phyloP scores from a whole-genome alignment of 1,140 invertebrate species.

The Trissolcus basalis region DNA sequence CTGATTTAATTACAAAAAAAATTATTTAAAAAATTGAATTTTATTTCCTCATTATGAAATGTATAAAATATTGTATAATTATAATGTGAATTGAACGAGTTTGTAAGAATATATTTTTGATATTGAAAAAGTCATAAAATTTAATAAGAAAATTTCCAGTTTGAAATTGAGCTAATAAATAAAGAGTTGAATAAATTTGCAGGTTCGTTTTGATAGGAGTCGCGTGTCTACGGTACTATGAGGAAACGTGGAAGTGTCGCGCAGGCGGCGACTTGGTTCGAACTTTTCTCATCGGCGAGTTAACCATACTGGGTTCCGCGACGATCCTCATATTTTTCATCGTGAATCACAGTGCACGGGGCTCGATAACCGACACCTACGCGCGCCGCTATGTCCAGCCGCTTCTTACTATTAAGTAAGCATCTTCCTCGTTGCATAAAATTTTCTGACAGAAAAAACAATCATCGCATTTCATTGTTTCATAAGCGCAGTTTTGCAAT shows the following conservation, averaged over 20 bases:
- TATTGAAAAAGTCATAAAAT: no score
- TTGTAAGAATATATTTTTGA: no score
- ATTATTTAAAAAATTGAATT: no score
- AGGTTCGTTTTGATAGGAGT: conserved; percentile 82
- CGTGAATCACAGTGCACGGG: conserved; percentile 82
- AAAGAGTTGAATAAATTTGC: conserved; percentile 55
- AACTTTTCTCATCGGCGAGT: conserved; percentile 81
- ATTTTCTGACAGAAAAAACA: conserved; percentile 13
- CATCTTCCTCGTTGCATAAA: conserved; percentile 50
- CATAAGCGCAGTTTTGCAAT: conserved; percentile 21
- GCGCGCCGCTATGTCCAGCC: conserved; percentile 81
- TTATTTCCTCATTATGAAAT: no score
- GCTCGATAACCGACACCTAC: conserved; percentile 83
- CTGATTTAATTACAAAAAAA: no score
- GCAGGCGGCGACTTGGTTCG: conserved; percentile 81
- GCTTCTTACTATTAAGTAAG: conserved; percentile 82
- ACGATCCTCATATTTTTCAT: conserved; percentile 80
- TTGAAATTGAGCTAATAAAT: neutral
- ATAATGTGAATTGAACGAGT: no score
- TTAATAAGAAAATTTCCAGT: no score
- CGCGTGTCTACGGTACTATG: conserved; percentile 80
- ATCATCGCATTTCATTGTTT: conserved; percentile 34
- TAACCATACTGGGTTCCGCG: conserved; percentile 78
- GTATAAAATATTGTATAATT: no score
- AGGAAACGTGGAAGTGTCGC: conserved; percentile 79